Evolutionary conservation across 2,888 invertebrate species (phyloP), one percentile per base, ranked within the genome.

Genomic region (Amphipyra tragopoginis): DNA sequence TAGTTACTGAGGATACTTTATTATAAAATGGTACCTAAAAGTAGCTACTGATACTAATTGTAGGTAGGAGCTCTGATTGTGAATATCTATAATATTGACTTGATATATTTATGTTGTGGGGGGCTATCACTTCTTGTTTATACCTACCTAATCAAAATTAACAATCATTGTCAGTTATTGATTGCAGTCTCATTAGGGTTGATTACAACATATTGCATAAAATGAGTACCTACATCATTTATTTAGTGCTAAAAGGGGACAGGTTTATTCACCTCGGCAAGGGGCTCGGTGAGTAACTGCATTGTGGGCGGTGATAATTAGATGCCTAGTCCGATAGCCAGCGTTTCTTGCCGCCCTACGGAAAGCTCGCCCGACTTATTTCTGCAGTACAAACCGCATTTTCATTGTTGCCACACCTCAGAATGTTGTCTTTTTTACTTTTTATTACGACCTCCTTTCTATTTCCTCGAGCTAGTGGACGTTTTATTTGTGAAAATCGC

Each of bases 311-410:
- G 84, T 70, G 81, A 84, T 88, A 91, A 92, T 91, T 92, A 93
- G 93, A 93, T 93, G 86, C 83, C 86, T 85, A 73, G 84, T 61
- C 84, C 83, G 91, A 93, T 93, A 92, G 87, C 86, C 84, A 82
- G 73, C 76, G 75, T 81, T 75, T 82, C 80, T 83, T 83, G 63
- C 69, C 80, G 82, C 88, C 86, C 82, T 79, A 80, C 75, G 74
- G 76, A 72, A 82, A 83, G 77, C 82, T 79, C 81, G 79, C 69
- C 75, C 75, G 56, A 65, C 74, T 83, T 81, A 81, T 78, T 84
- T 84, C 87, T 86, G 86, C 86, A 86, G 81, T 85, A 77, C 56
- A 72, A 84, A 85, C 88, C 87, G 86, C 87, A 89, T 85, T 88
- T 87, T 83, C 83, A 78, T 76, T 74, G 79, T 80, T 78, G 72